Evolutionary conservation across 2,113 vertebrate species (phyloP).

Genomic region (Hippocampus zosterae): DNA sequence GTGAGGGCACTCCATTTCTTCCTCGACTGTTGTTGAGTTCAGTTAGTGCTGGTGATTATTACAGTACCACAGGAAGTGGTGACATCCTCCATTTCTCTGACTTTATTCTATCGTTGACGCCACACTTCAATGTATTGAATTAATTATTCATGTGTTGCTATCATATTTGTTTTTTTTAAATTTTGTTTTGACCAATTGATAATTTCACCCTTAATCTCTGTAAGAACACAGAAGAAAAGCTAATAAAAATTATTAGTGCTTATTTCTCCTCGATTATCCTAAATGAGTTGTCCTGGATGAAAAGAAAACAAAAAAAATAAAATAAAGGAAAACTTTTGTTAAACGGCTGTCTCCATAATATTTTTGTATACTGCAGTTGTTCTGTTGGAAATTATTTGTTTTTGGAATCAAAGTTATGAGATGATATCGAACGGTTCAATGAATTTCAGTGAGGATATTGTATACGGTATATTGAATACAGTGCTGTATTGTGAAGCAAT

Average conservation of each 20-base stretch:
- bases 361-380: not conserved
- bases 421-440: not conserved
- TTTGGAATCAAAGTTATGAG: not conserved
- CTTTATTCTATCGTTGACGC: conserved; percentile 62
- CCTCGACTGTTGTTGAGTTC: conserved; percentile 72
- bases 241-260: conserved; percentile 65
- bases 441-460: not conserved
- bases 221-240: conserved; percentile 50
- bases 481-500: not conserved
- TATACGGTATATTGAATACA: not conserved
- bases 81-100: conserved; percentile 57
- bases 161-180: conserved; percentile 70
- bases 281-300: conserved; percentile 75
- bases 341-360: conserved; percentile 36
- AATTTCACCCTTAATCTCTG: conserved; percentile 59
- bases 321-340: conserved; percentile 77
- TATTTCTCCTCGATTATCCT: conserved; percentile 74
- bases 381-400: not conserved
- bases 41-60: conserved; percentile 76
- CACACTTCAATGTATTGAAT: conserved; percentile 74
- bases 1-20: conserved; percentile 60
- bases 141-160: conserved; percentile 75
- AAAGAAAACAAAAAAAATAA: conserved; percentile 36
- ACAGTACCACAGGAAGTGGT: conserved; percentile 59
- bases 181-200: conserved; percentile 66